Conservation (phyloP, 2,113 vertebrate genomes). For the Mormoops blainvillei region DNA sequence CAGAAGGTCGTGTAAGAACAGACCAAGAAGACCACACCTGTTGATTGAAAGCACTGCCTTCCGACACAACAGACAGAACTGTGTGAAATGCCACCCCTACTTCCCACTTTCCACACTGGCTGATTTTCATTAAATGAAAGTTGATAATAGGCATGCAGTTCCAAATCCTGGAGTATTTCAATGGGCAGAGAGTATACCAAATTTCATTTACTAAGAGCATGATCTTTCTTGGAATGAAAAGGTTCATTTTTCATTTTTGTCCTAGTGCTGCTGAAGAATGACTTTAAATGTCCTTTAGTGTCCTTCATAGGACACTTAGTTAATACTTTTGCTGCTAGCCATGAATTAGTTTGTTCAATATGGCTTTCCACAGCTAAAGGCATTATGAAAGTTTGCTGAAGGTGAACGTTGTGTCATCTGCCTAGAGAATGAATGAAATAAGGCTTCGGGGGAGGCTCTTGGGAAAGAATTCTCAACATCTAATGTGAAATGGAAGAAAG, state of each 20-base stretch:
- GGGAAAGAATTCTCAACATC: background rate
- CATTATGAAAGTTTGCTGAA: background rate
- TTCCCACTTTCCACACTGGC: background rate
- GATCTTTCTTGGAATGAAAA: background rate
- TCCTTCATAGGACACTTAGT: background rate
- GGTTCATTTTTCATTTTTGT: background rate
- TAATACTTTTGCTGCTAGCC: background rate
- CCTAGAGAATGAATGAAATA: background rate
- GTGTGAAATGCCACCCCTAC: background rate
- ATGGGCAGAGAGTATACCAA: background rate
- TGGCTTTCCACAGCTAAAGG: background rate
- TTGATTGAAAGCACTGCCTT: background rate
- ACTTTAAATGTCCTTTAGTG: background rate
- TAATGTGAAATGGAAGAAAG: background rate
- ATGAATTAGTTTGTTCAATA: background rate
- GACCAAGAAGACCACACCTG: background rate
- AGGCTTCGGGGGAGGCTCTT: background rate
- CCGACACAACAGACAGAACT: background rate
- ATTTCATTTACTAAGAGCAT: background rate
- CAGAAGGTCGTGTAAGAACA: constrained; percentile 30
- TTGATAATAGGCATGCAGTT: background rate
- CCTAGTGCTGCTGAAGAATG: background rate
- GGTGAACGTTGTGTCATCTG: background rate
- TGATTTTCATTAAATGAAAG: background rate
- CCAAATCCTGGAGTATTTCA: background rate